Conservation (phyloP, 2,888 invertebrate species). For the Labia minor region DNA sequence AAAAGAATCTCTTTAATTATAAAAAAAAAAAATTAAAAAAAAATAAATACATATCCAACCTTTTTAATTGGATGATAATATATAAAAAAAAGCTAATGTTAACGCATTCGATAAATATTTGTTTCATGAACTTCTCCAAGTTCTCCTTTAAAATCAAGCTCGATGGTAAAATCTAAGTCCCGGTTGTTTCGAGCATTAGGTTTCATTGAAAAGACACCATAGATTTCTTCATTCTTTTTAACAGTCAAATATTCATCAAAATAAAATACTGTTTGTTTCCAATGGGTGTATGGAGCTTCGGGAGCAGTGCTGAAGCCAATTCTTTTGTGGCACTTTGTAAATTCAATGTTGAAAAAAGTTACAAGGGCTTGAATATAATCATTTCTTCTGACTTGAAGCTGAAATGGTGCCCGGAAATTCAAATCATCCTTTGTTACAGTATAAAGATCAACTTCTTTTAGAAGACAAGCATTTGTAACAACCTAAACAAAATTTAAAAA, state of each 20-base stretch:
- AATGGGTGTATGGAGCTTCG: slow-evolving; percentile 96
- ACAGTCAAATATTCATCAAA: slow-evolving; percentile 95
- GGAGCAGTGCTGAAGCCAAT: slow-evolving; percentile 98
- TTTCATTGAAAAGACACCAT: slow-evolving; percentile 83
- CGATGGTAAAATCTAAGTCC: slow-evolving; percentile 91
- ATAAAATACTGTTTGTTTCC: slow-evolving; percentile 99
- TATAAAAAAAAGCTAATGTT: slow-evolving; percentile 34
- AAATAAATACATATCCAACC: background rate
- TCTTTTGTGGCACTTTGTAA: slow-evolving; percentile 97
- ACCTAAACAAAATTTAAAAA: slow-evolving; percentile 45
- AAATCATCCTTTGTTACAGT: slow-evolving; percentile 93
- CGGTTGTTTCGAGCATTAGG: slow-evolving; percentile 95
- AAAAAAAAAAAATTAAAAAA: background rate
- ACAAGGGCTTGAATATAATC: slow-evolving; percentile 97
- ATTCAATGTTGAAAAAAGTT: slow-evolving; percentile 98
- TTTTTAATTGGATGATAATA: background rate
- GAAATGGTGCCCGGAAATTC: slow-evolving; percentile 80
- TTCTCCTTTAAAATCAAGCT: slow-evolving; percentile 85
- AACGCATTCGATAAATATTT: slow-evolving; percentile 86
- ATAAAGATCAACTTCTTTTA: slow-evolving; percentile 97
- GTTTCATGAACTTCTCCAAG: slow-evolving; percentile 72
- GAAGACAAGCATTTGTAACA: slow-evolving; percentile 84
- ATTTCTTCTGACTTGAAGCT: slow-evolving; percentile 65
- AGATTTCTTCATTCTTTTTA: slow-evolving; percentile 88
- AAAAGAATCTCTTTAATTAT: background rate